Evolutionary conservation across 2,888 invertebrate species (phyloP), one percentile per base, ranked within the genome.

Genomic region (Osedax frankpressi): DNA sequence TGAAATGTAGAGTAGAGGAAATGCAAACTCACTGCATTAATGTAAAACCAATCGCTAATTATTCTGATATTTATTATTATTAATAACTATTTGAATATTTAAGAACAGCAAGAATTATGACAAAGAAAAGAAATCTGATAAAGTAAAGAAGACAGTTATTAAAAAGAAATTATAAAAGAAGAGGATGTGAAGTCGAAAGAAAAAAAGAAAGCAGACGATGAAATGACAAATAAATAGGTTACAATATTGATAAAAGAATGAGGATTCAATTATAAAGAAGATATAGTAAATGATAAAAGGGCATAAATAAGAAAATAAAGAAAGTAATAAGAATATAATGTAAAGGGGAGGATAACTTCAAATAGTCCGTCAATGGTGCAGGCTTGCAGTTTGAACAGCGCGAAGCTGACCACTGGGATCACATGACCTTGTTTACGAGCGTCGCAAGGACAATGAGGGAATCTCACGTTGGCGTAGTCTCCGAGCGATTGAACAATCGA

Each of bases 401-500:
- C 85, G 82, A 87, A 82, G 82, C 91, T 90, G 63, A 92, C 87
- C 24, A 89, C 88, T 70, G 90, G 89, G 73, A 90, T 87, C 70
- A 93, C 92, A 85, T 92, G 92, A 63, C 93, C 93, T 83, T 92
- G 82, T 75, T 85, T 92, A 75, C 92, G 87, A 44, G 92, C 91
- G 87, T 94, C 94, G 85, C 94, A 93, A 30, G 90, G 87, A 84
- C 95, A 91, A 86, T 94, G 93, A 29, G 98, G 98, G 86, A 97
- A 95, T 71, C 92, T 91, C 19, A 95, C 88, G 82, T 92, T 91
- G 0, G 93, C 94, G 86, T 97, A 97, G 70, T 96, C 97, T 72
- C 92, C 91, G 79, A 96, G 86, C 78, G 90, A 88, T 75, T 93
- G 88, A n/a, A 79, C 80, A 24, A 78, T 76, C 74, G 82, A 81